Conservation (phyloP, 2,113 vertebrate species). For the Rhinolophus ferrumequinum region DNA sequence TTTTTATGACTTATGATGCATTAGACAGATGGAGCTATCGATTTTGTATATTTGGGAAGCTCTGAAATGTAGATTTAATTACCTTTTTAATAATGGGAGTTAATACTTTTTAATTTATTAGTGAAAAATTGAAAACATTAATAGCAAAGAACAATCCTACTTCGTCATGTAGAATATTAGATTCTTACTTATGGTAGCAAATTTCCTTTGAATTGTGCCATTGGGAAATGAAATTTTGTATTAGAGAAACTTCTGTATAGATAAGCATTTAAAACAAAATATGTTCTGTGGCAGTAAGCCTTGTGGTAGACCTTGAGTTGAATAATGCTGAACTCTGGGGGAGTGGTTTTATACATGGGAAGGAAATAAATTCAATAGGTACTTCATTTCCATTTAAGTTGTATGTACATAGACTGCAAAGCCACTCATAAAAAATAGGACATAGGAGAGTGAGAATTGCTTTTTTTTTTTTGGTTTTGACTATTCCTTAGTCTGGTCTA, state of each 20-base stretch:
- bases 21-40: background rate
- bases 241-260: conserved; percentile 35
- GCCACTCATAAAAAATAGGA: background rate
- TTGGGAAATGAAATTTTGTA: conserved; percentile 37
- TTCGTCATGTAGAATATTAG: conserved; percentile 23
- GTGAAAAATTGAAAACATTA: conserved; percentile 25
- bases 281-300: background rate
- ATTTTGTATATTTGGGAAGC: background rate
- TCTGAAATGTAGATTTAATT: conserved; percentile 28
- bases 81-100: conserved; percentile 41
- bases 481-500: background rate
- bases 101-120: conserved; percentile 61
- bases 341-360: conserved; percentile 5
- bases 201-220: conserved; percentile 48
- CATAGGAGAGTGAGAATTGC: background rate
- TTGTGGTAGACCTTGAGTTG: background rate
- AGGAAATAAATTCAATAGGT: background rate
- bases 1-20: conserved; percentile 46
- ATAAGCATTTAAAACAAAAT: conserved; percentile 7
- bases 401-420: background rate
- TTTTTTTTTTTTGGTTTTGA: background rate
- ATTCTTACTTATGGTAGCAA: background rate
- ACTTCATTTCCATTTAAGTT: conserved; percentile 31
- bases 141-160: background rate
- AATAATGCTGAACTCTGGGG: background rate